Percentiles rank a stretch among this genome's conserved stretches.
These are phyloP conservation scores for Cryptotermes secundus DNA, from an alignment of 1,140 invertebrate species.

Conservation along the genomic window DNA sequence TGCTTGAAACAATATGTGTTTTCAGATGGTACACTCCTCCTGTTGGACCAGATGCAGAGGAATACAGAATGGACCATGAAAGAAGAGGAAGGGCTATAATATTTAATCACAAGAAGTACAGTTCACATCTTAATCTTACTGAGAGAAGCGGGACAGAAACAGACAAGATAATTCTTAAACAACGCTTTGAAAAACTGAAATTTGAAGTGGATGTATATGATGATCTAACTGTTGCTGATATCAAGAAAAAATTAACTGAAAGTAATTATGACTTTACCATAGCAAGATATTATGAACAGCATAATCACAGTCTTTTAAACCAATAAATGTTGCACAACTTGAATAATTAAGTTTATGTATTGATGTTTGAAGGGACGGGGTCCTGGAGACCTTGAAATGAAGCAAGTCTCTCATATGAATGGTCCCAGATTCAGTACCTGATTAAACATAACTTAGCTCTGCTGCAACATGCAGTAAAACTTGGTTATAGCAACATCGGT, in stretches of 20 bases:
- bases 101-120: conserved; percentile 47
- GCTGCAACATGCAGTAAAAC: too few relatives aligned
- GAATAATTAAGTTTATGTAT: too few relatives aligned
- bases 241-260: neutral
- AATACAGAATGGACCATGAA: conserved; percentile 55
- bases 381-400: too few relatives aligned
- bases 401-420: too few relatives aligned
- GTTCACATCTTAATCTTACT: neutral
- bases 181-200: neutral
- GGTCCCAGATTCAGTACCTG: too few relatives aligned
- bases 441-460: too few relatives aligned
- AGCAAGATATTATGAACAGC: too few relatives aligned
- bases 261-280: conserved; percentile 29
- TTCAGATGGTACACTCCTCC: conserved; percentile 25
- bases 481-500: too few relatives aligned
- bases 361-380: too few relatives aligned
- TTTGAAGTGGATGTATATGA: conserved; percentile 26
- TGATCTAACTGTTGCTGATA: neutral
- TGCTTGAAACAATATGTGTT: neutral
- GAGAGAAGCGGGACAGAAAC: neutral
- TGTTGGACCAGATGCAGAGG: conserved; percentile 37
- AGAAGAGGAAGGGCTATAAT: conserved; percentile 55
- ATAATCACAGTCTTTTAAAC: too few relatives aligned
- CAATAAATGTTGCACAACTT: too few relatives aligned
- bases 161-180: neutral